A percentile compares a stretch with the other conserved stretches of the same genome.
These are phyloP conservation scores for Clamator glandarius DNA, from an alignment of 2,797 vertebrate genomes.

Conservation along the genomic window DNA sequence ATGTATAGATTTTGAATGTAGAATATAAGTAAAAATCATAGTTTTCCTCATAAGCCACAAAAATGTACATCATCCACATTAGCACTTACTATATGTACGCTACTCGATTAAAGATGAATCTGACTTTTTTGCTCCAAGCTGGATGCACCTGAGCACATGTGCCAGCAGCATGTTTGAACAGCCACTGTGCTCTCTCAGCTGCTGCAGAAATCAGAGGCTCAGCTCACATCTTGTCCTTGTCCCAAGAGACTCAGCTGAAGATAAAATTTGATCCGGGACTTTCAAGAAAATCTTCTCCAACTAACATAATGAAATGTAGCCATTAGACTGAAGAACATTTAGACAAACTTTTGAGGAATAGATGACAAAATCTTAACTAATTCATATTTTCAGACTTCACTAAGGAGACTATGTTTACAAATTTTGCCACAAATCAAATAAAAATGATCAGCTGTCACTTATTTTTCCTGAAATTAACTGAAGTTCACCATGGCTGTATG, in stretches of 20 bases:
- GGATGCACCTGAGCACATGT: background rate
- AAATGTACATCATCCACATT: background rate
- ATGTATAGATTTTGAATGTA: background rate
- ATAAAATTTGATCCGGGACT: background rate
- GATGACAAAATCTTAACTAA: background rate
- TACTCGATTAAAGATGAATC: background rate
- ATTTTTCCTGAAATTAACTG: background rate
- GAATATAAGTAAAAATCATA: background rate
- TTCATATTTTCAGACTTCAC: background rate
- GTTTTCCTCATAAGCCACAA: background rate
- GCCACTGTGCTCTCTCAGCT: background rate
- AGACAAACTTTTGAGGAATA: background rate
- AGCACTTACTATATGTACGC: background rate
- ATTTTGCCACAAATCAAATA: background rate
- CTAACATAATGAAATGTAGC: accelerated
- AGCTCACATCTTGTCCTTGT: accelerated
- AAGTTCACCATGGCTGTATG: background rate
- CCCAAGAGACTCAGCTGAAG: background rate
- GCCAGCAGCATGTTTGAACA: background rate
- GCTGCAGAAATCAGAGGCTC: background rate
- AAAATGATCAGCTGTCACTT: background rate
- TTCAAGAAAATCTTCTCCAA: background rate
- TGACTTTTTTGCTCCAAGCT: background rate
- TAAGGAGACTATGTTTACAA: background rate
- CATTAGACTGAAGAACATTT: background rate